phyloP scores from a whole-genome alignment of 2,113 vertebrate genomes.

The Rhinoptilus africanus region DNA sequence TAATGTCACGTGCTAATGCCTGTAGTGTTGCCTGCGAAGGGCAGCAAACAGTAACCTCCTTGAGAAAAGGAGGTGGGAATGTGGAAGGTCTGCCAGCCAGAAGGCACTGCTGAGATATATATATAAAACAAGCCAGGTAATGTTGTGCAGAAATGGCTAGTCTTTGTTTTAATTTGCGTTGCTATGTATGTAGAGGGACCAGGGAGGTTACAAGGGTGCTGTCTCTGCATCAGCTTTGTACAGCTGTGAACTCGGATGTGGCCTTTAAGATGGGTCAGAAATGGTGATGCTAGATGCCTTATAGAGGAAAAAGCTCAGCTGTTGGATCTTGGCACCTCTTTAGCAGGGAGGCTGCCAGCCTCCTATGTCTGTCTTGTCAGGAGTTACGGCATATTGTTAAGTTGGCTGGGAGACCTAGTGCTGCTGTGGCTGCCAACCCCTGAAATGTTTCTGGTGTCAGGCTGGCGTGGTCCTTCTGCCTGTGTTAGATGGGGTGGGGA shows the following conservation, averaged over 20 bases:
- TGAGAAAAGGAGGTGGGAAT: background rate
- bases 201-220: rapidly evolving
- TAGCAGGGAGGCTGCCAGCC: background rate
- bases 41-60: background rate
- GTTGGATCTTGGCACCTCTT: background rate
- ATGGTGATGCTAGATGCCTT: background rate
- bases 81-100: background rate
- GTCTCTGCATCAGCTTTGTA: background rate
- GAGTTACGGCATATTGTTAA: background rate
- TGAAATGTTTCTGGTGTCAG: background rate
- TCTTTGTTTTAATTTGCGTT: background rate
- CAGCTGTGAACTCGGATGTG: background rate
- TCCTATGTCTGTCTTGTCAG: background rate
- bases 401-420: background rate
- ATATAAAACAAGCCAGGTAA: background rate
- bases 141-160: background rate
- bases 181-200: background rate
- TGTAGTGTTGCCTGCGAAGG: background rate
- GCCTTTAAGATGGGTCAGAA: background rate
- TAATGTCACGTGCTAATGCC: background rate
- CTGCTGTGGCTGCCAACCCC: background rate
- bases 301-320: background rate
- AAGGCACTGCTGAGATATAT: background rate
- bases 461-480: background rate
- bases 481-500: background rate